Conservation (phyloP, 1,140 invertebrate genomes). For the Drosophila rhopaloa region DNA sequence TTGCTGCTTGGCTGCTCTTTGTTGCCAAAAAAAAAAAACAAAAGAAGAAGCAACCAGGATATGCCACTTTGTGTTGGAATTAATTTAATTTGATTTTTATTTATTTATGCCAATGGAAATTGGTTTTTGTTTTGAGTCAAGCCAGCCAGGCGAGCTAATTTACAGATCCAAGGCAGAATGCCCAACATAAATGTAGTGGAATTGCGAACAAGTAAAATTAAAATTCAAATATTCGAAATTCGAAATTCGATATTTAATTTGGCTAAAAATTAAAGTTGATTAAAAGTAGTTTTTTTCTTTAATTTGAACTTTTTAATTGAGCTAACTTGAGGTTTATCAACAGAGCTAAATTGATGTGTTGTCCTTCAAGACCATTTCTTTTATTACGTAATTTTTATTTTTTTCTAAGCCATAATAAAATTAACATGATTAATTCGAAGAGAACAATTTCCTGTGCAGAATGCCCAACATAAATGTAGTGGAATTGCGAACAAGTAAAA, state of each 20-base stretch:
- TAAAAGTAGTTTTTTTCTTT: neutral
- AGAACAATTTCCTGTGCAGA: neutral
- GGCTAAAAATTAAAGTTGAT: neutral
- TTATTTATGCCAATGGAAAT: slow-evolving; percentile 74
- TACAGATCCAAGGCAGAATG: slow-evolving; percentile 9
- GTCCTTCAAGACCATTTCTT: no score
- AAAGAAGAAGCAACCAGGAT: neutral
- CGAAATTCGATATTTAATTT: neutral
- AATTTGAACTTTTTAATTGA: no score
- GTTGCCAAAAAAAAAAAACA: slow-evolving; percentile 31
- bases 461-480: neutral
- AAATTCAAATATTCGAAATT: neutral
- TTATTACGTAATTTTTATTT: no score
- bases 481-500: slow-evolving; percentile 9
- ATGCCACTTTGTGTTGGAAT: slow-evolving; percentile 50
- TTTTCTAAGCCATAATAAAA: no score
- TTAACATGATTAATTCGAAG: no score
- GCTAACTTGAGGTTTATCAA: no score
- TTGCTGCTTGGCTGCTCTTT: slow-evolving; percentile 42
- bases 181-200: neutral
- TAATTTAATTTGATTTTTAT: slow-evolving; percentile 81
- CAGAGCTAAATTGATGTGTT: no score
- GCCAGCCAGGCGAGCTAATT: slow-evolving; percentile 14
- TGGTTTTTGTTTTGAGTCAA: slow-evolving; percentile 19
- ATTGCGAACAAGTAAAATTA: slow-evolving; percentile 5